Evolutionary conservation across 2,888 invertebrate genomes (phyloP), one percentile per base, ranked within the genome.

Genomic region (Gasteruption jaculator): DNA sequence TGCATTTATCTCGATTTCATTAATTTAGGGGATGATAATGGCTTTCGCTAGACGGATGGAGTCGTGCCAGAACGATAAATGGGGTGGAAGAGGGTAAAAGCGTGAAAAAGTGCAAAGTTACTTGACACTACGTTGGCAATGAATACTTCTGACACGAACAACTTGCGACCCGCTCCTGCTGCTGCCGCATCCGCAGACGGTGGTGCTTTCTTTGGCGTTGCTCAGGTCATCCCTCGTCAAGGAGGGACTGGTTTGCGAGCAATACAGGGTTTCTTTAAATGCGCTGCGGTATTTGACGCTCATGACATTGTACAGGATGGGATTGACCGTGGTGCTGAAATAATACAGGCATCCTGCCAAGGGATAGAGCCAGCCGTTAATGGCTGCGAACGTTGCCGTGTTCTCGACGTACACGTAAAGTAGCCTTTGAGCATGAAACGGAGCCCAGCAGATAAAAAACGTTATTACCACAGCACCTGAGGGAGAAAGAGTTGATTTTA

Each of bases 381-480:
- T 76, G 49, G 75, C 71, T 61, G 76, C 76, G 68, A 79, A 82
- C 58, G 79, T 72, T 0, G 68, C 63, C 37, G 75, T 74, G 15
- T 78, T 64, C 43, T 75, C 73, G 22, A 80, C 83, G 70, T 88
- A 83, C 58, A 86, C 78, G 65, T 83, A 86, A 71, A 91, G 80
- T 35, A 94, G 76, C 3, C 94, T 77, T 71, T 94, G 94, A 53
- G 87, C 80, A 74, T 94, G 93, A 75, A 93, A 94, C 16, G 94
- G 94, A 0, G 92, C 90, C 93, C 93, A 94, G 73, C 92, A 92
- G 14, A 91, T 76, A 75, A 93, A 93, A 76, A 94, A 94, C 8
- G 89, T 87, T 15, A 92, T 77, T 45, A 94, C 93, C 21, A 94
- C 93, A 3, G 91, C 90, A 56, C 88, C 94, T 94, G 18, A 74